Base-by-base conservation (phyloP, 2,888 invertebrate species). In the Drosophila yooni region DNA sequence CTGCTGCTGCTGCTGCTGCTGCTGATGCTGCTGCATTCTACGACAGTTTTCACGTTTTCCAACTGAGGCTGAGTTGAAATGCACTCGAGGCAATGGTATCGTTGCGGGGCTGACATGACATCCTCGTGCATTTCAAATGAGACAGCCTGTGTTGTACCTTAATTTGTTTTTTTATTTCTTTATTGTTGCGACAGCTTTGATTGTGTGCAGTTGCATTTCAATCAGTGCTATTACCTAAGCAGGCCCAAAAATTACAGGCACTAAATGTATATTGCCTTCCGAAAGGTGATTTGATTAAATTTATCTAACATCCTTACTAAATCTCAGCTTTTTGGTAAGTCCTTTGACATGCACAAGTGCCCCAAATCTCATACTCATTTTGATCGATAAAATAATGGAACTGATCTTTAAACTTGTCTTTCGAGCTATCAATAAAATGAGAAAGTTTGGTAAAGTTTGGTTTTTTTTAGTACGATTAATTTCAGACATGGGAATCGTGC, bases 31-130 rank as follows among this genome's bases (percentile, higher is more conserved):
- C 58, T 67, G 62, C 56, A 74, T 46, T 60, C 63, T 64, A 56
- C 58, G 72, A 76, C 67, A 79, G 66, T 70, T 61, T 59, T 46
- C 61, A 70, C 70, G 66, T 75, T 48, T 18, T 33, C n/a, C 58
- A 59, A 40, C 34, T 58, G 25, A 29, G 46, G 38, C 51, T 31
- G 21, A 43, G 43, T 21, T 15, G 34, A 10, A 27, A 52, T 62
- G 79, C 62, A 63, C 79, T 61, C 31, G 38, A 57, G 51, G 63
- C 70, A 46, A 57, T 68, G 79, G 50, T 18, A 43, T 33, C 52
- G 48, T 65, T 79, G 62, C 40, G 46, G 51, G 62, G 18, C 57
- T 67, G 76, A 75, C 76, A 64, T 52, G 56, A 50, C 76, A 64
- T 54, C 43, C 46, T n/a, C 25, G 36, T 65, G 80, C 54, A 79